phyloP scores from a whole-genome alignment of 2,113 vertebrate genomes.

The Petromus typicus region DNA sequence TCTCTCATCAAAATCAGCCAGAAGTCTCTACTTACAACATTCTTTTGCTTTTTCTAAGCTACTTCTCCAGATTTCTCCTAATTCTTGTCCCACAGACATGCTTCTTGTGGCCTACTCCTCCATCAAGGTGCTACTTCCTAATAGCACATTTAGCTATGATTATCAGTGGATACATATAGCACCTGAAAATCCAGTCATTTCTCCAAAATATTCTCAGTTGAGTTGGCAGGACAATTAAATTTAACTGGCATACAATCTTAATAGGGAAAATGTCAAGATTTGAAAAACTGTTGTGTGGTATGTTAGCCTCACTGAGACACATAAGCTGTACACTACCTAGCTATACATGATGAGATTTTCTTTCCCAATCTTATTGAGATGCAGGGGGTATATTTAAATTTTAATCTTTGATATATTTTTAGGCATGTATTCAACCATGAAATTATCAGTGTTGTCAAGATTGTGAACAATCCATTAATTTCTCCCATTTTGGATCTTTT shows the following conservation, averaged over 20 bases:
- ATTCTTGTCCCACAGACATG: neutral
- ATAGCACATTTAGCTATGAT: neutral
- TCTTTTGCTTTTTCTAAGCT: neutral
- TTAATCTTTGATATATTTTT: neutral
- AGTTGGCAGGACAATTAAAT: neutral
- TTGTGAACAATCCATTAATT: neutral
- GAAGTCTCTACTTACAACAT: neutral
- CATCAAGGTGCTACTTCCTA: neutral
- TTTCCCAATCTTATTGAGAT: neutral
- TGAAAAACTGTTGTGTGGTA: neutral
- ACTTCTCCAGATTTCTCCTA: neutral
- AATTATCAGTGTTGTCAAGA: neutral
- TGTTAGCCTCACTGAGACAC: neutral
- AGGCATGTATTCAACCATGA: neutral
- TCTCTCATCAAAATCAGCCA: neutral
- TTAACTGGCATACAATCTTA: neutral
- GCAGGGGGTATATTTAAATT: neutral
- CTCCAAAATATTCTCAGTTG: neutral
- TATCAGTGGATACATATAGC: neutral
- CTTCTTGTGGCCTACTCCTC: neutral
- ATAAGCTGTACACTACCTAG: neutral
- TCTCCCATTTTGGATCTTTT: neutral
- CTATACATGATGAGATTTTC: neutral
- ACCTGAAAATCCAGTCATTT: neutral
- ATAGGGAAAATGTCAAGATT: neutral